phyloP scores from a whole-genome alignment of 2,797 vertebrate genomes.

The Pseudotriccus pelzelni region DNA sequence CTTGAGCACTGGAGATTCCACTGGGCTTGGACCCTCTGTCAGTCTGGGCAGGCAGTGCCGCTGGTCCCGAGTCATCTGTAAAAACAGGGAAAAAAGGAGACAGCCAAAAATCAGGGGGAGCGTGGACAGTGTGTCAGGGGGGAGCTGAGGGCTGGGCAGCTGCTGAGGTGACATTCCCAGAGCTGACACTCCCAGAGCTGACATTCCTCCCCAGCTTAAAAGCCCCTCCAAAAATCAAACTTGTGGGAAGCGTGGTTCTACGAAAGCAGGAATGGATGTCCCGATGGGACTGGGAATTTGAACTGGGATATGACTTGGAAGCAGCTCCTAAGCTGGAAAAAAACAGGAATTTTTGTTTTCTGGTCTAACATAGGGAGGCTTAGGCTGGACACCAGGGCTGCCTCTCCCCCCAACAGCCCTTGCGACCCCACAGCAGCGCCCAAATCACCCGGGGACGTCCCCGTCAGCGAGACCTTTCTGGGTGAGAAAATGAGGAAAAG shows the following conservation, averaged over 20 bases:
- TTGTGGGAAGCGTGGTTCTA: neutral
- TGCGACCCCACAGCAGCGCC: neutral
- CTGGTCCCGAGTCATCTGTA: conserved; percentile 28
- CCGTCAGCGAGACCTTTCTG: fast-evolving
- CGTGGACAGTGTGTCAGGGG: fast-evolving
- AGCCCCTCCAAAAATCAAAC: neutral
- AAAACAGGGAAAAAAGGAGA: neutral
- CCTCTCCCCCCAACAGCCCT: neutral
- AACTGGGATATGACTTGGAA: neutral
- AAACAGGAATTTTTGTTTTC: neutral
- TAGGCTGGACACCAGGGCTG: neutral
- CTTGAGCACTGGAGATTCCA: neutral
- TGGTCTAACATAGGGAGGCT: neutral
- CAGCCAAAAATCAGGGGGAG: neutral
- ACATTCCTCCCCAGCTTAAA: neutral
- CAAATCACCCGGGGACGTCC: fast-evolving
- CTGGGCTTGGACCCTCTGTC: neutral
- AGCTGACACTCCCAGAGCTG: neutral
- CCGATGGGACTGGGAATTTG: fast-evolving
- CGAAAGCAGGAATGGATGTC: neutral
- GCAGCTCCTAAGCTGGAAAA: neutral
- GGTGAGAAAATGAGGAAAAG: neutral
- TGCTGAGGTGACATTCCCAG: neutral
- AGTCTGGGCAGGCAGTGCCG: fast-evolving
- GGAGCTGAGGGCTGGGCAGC: neutral